Base-by-base conservation (phyloP, 2,888 invertebrate species). In the Malthinus seriepunctatus region DNA sequence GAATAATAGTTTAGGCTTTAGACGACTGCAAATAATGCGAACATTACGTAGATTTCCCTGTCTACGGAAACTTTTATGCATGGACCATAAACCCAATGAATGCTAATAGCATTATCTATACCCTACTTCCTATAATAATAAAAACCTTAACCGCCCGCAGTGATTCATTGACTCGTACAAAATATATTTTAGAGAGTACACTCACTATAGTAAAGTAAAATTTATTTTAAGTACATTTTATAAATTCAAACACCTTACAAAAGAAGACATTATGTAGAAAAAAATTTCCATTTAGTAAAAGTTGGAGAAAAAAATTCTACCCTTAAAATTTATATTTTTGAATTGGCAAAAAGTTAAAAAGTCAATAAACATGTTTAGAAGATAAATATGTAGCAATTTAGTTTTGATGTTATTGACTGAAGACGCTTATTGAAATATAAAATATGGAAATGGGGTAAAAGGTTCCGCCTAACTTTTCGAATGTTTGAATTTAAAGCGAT, bases 21-120 rank as follows among this genome's bases (percentile, higher is more conserved):
- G 49, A 55, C 49, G 52, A 49, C 56, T 52, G 42, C 57, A 54
- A 53, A 57, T 61, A 62, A 62, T 59, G 59, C 51, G 37, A 44
- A 68, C 70, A 73, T 73, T 71, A 72, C 71, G 71, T 68, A 66
- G 70, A 70, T 76, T 77, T 77, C 74, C 74, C 75, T 70, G 73
- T 65, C 72, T 75, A 70, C 78, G 79, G 79, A 79, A 78, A 78
- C 79, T 78, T 79, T 79, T 79, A 79, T 83, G 81, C 81, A 83
- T 79, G 83, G 81, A 74, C 82, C 82, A 83, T 83, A 83, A 83
- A 83, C 79, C 81, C 80, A 82, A 82, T 82, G 82, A 82, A 83
- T 82, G 81, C 82, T 83, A 83, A 83, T 83, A 82, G 77, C 75
- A 79, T 78, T 79, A 79, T 78, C 78, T 79, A 78, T 78, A 77